Base-by-base conservation (phyloP, 2,888 invertebrate species). In the Keiferia lycopersicella region DNA sequence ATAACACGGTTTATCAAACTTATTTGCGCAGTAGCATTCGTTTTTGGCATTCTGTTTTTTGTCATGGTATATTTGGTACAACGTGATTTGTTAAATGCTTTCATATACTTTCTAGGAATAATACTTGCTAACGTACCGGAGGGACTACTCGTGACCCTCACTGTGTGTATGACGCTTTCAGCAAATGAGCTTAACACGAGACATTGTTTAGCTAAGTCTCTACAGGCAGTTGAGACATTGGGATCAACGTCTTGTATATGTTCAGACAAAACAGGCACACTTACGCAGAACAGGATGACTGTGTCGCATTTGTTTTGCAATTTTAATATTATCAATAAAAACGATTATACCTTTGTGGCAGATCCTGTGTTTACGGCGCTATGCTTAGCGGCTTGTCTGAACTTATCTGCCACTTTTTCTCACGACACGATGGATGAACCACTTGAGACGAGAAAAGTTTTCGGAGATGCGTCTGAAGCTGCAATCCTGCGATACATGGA, bases 71-170 rank as follows among this genome's bases (percentile, higher is more conserved):
- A 94, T 76, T 79, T 93, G 45, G 91, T 95, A 66, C 94, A 95
- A 64, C 93, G 93, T 68, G 92, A 88, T 75, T 95, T 94, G 94
- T 77, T 96, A n/a, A 90, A 94, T 64, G 95, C 96, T 14, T 92
- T 95, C 68, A 90, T 93, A 66, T 94, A 94, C 71, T 92, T 95
- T 82, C 93, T 95, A 69, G 96, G 96, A 62, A 96, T 96, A 78
- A 94, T 96, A 74, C 94, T 96, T 34, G 96, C 96, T 1, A 96
- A 96, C 78, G 96, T 96, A 11, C 96, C 96, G 7, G 96, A 96
- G 84, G 96, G 96, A 59, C 88, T 96, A 51, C 91, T 96, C 60
- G 95, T 95, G 7, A 96, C 96, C 56, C 93, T 96, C 67, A 96
- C 96, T 14, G 95, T 95, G 59, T 95, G 95, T 76, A 92, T 96